These are phyloP conservation scores for Nannoperca obscura DNA, from an alignment of 2,797 vertebrate species.

Conservation along the genomic window DNA sequence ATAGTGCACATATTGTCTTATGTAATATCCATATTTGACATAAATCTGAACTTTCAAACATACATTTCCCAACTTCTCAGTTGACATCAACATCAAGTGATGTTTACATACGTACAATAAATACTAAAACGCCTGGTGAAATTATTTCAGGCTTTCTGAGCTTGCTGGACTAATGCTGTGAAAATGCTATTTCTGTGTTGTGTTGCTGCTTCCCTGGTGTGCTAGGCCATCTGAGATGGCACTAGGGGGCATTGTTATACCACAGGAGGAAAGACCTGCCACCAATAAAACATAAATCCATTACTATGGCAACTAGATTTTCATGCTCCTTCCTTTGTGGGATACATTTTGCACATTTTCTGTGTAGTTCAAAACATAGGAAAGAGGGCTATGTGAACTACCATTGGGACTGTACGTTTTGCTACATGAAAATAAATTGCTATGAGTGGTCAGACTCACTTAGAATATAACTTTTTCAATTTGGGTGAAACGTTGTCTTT, in stretches of 20 bases:
- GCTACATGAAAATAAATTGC: slow-evolving; percentile 16
- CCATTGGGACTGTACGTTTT: background rate
- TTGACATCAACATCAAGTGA: background rate
- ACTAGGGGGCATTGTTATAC: slow-evolving; percentile 85
- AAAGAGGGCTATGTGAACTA: slow-evolving; percentile 32
- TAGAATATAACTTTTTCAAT: slow-evolving; percentile 29
- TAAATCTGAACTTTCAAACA: background rate
- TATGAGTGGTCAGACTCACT: background rate
- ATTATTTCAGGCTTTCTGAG: background rate
- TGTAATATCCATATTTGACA: background rate
- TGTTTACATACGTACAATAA: background rate
- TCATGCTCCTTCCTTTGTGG: slow-evolving; percentile 15
- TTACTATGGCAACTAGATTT: slow-evolving; percentile 75
- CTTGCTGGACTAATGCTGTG: slow-evolving; percentile 5
- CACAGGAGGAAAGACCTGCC: slow-evolving; percentile 54
- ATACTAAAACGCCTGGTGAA: background rate
- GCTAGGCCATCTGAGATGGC: slow-evolving; percentile 58
- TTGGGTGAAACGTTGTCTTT: background rate
- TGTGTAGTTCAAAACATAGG: slow-evolving; percentile 8
- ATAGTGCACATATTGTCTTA: background rate
- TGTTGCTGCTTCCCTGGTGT: slow-evolving; percentile 32
- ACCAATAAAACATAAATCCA: slow-evolving; percentile 58
- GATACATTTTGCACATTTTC: slow-evolving; percentile 26
- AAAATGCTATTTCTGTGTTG: slow-evolving; percentile 26
- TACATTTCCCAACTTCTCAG: background rate